Evolutionary conservation across 2,888 invertebrate genomes (phyloP).

Genomic region (Phengaris arion): DNA sequence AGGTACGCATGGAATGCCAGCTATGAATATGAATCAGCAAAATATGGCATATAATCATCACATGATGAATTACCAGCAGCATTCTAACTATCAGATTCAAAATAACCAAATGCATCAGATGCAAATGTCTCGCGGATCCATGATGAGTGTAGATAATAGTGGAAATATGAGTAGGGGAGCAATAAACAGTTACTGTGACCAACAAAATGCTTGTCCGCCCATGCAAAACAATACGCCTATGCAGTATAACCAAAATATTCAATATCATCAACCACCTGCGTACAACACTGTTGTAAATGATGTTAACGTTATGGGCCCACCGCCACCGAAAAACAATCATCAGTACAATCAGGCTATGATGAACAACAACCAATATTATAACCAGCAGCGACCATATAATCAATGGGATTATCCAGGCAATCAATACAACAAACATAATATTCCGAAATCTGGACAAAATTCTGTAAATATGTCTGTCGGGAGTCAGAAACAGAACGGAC

Average conservation of each 20-base stretch:
- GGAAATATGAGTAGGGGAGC: slow-evolving; percentile 65
- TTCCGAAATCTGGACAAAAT: slow-evolving; percentile 66
- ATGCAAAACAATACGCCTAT: slow-evolving; percentile 51
- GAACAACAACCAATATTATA: slow-evolving; percentile 73
- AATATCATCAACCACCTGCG: slow-evolving; percentile 67
- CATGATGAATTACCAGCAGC: slow-evolving; percentile 61
- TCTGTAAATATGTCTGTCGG: slow-evolving; percentile 73
- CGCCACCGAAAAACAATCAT: slow-evolving; percentile 72
- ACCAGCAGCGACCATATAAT: slow-evolving; percentile 68
- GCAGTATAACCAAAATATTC: slow-evolving; percentile 59
- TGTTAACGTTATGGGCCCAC: slow-evolving; percentile 71
- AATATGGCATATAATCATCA: slow-evolving; percentile 58
- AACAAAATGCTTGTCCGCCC: slow-evolving; percentile 53
- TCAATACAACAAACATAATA: slow-evolving; percentile 69
- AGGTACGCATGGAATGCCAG: slow-evolving; percentile 53
- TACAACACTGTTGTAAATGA: slow-evolving; percentile 68
- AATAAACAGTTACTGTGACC: slow-evolving; percentile 66
- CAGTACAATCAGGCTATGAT: slow-evolving; percentile 73
- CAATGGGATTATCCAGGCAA: slow-evolving; percentile 70
- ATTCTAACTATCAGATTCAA: slow-evolving; percentile 57
- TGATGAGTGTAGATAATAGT: slow-evolving; percentile 74
- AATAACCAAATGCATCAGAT: slow-evolving; percentile 62
- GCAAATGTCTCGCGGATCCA: slow-evolving; percentile 71
- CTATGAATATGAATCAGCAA: slow-evolving; percentile 54
- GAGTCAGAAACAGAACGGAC: slow-evolving; percentile 59